Evolutionary conservation across 2,797 vertebrate species (phyloP).

Genomic region (Ptychadena robeensis): DNA sequence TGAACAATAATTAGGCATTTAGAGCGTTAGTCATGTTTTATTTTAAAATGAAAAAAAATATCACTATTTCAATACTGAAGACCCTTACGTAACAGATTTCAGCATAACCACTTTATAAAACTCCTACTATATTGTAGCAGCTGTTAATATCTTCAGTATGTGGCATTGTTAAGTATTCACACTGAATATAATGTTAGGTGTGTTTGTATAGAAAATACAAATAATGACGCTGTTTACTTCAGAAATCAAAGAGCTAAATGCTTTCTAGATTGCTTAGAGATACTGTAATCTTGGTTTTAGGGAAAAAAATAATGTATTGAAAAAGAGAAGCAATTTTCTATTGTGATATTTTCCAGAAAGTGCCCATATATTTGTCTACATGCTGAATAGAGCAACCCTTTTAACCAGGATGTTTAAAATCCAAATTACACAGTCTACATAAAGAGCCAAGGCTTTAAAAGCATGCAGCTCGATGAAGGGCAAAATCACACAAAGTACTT

Average conservation of each 20-base stretch:
- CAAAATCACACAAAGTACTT: slow-evolving; percentile 49
- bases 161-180: slow-evolving; percentile 9
- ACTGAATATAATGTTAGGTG: slow-evolving; percentile 7
- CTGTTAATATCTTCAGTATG: slow-evolving; percentile 2
- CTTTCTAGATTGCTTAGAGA: not conserved
- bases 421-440: slow-evolving; percentile 47
- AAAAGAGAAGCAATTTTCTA: slow-evolving; percentile 27
- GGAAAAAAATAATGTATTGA: slow-evolving; percentile 8
- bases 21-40: too few species aligned
- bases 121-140: not conserved
- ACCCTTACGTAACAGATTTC: not conserved
- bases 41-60: not conserved
- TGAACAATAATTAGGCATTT: too few species aligned
- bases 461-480: slow-evolving; percentile 53
- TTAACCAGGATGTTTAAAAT: slow-evolving; percentile 51
- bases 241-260: slow-evolving; percentile 17
- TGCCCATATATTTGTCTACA: slow-evolving; percentile 1
- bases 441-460: slow-evolving; percentile 40
- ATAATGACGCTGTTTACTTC: slow-evolving; percentile 18
- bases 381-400: not conserved
- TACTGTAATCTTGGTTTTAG: slow-evolving; percentile 16
- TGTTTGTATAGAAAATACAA: slow-evolving; percentile 10
- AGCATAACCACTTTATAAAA: not conserved
- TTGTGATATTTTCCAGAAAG: slow-evolving; percentile 21
- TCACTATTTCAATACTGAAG: not conserved